phyloP scores from a whole-genome alignment of 2,113 vertebrate species.

The Microtus richardsoni region DNA sequence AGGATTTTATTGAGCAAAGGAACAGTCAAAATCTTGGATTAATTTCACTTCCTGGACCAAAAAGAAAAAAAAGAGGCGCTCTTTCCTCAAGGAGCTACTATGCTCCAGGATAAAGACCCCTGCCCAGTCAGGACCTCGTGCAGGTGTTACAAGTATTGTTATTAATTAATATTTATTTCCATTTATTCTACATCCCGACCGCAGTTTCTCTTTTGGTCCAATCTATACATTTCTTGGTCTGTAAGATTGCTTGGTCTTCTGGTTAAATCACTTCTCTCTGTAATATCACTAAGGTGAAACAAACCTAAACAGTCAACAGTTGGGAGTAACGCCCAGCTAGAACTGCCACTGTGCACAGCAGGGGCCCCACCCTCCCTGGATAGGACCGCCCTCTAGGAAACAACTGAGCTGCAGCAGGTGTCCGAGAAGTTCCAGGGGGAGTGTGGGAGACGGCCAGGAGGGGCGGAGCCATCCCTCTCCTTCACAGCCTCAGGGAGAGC shows the following conservation, averaged over 20 bases:
- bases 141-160: too few species aligned
- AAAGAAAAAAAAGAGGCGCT: too few species aligned
- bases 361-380: background rate
- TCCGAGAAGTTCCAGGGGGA: background rate
- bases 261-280: conserved; percentile 15
- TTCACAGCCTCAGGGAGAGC: background rate
- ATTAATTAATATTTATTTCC: too few species aligned
- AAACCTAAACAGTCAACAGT: background rate
- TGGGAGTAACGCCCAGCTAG: background rate
- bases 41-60: too few species aligned
- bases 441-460: background rate
- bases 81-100: too few species aligned
- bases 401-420: background rate
- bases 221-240: conserved; percentile 61
- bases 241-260: conserved; percentile 71
- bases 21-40: conserved; percentile 77
- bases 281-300: background rate
- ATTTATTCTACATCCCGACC: too few species aligned
- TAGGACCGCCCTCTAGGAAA: background rate
- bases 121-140: too few species aligned
- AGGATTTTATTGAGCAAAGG: conserved; percentile 83
- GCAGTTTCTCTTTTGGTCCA: background rate
- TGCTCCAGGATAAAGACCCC: too few species aligned
- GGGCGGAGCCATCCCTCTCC: background rate
- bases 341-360: background rate